Evolutionary conservation across 2,113 vertebrate species (phyloP).

Genomic region (Equus quagga): DNA sequence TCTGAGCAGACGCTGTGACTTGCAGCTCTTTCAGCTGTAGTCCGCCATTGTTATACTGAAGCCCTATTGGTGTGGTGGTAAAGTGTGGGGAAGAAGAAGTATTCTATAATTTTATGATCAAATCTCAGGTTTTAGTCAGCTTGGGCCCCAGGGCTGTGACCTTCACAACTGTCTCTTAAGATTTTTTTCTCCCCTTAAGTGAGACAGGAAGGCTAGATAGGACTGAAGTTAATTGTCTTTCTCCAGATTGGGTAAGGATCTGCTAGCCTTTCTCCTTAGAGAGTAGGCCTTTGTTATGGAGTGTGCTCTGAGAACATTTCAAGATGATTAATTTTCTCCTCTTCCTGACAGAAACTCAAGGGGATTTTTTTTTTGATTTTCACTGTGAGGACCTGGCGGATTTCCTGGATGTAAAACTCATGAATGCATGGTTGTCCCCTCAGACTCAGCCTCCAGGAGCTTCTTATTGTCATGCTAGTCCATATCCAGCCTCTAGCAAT

Average conservation of each 20-base stretch:
- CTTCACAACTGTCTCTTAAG: background rate
- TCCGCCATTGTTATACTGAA: background rate
- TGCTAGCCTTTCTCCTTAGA: background rate
- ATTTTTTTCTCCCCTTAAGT: background rate
- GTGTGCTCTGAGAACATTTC: background rate
- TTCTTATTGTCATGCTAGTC: background rate
- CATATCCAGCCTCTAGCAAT: background rate
- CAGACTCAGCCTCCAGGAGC: background rate
- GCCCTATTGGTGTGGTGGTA: background rate
- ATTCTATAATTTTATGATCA: background rate
- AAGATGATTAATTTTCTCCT: background rate
- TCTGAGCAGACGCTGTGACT: background rate
- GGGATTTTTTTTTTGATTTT: background rate
- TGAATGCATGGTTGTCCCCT: background rate
- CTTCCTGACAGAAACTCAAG: background rate
- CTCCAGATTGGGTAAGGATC: background rate
- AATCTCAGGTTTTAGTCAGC: background rate
- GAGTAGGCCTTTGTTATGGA: background rate
- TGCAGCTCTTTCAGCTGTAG: background rate
- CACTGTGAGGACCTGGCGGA: background rate
- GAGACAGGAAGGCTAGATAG: background rate
- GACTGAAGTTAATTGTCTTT: background rate
- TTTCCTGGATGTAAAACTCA: background rate
- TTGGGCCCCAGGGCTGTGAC: fast-evolving
- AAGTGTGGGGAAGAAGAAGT: background rate